Evolutionary conservation across 2,797 vertebrate genomes (phyloP).

Genomic region (Hippoglossus hippoglossus): DNA sequence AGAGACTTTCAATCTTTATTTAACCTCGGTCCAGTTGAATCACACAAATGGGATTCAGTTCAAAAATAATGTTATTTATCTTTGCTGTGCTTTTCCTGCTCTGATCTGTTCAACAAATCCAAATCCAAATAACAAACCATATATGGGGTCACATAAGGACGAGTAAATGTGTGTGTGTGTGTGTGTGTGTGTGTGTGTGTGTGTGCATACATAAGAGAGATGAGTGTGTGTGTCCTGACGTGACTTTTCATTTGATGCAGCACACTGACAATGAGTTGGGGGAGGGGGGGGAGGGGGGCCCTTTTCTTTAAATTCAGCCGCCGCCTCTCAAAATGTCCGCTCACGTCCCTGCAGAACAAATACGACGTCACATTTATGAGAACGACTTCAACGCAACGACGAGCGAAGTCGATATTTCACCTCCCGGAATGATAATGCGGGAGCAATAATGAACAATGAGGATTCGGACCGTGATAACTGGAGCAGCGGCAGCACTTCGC

Average conservation of each 20-base stretch:
- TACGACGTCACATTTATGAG: conserved; percentile 26
- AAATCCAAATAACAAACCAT: neutral
- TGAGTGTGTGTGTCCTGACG: conserved; percentile 13
- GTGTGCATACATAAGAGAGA: conserved; percentile 25
- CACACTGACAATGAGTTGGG: conserved; percentile 14
- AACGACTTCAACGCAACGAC: conserved; percentile 43
- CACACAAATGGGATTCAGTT: too few relatives aligned
- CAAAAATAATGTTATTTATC: too few relatives aligned
- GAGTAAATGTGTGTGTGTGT: neutral
- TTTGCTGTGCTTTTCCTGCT: neutral
- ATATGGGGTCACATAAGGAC: neutral
- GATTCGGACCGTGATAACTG: conserved; percentile 56
- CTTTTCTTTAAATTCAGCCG: conserved; percentile 23
- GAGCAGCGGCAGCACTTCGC: conserved; percentile 42
- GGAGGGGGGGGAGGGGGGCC: neutral
- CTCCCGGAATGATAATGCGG: conserved; percentile 60
- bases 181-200: neutral
- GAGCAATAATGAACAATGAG: conserved; percentile 64
- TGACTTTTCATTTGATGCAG: conserved; percentile 9
- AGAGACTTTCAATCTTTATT: too few relatives aligned
- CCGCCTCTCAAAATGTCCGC: conserved; percentile 21
- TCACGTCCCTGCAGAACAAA: conserved; percentile 24
- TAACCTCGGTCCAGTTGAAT: too few relatives aligned
- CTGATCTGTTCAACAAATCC: neutral
- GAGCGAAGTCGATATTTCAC: conserved; percentile 64